Base-by-base conservation (phyloP, 2,113 vertebrate genomes). In the Callocephalon fimbriatum region DNA sequence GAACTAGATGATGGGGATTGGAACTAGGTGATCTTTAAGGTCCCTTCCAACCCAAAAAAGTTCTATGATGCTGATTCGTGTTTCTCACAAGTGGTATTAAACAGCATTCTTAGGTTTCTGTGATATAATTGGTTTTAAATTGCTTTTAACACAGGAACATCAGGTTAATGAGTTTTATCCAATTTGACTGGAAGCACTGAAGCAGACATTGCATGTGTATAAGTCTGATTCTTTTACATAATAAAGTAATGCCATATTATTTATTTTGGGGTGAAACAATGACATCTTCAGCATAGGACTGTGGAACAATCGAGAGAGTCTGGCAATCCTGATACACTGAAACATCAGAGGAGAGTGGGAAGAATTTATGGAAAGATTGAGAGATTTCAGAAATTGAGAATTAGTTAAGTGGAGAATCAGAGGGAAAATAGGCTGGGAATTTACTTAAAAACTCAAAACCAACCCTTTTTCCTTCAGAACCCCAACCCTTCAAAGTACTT, bases 151-250 rank as follows among this genome's bases (percentile, higher is more conserved):
- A 71, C 22, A 78, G 62, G 77, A 92, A 83, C 81, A 92, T 84
- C 81, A 79, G 63, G 81, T 90, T 90, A 92, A 90, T 61, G 62
- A 79, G 45, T 54, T 92, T 83, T 76, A 90, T 58, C 40, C 82
- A 71, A 54, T 68, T 73, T 59, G 35, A 68, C 66, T 94, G 40
- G 54, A 90, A 45, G 77, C 89, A 87, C 15, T 32, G 29, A 83
- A 51, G 47, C 51, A 82, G 58, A 47, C 31, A 18, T 27, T 74
- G 53, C 61, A 37, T 12, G 15, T n/a, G 10, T 35, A 14, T 18
- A 70, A 51, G 21, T 40, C 32, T 66, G 22, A n/a, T 87, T 45
- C 42, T 80, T 76, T 62, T 80, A 50, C 71, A 79, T 63, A 71
- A 70, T 21, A 61, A 66, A 66, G 37, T 50, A 62, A 75, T 54